These are phyloP conservation scores for Quadroppia sp. DNA, from an alignment of 2,888 invertebrate species.

Conservation along the genomic window DNA sequence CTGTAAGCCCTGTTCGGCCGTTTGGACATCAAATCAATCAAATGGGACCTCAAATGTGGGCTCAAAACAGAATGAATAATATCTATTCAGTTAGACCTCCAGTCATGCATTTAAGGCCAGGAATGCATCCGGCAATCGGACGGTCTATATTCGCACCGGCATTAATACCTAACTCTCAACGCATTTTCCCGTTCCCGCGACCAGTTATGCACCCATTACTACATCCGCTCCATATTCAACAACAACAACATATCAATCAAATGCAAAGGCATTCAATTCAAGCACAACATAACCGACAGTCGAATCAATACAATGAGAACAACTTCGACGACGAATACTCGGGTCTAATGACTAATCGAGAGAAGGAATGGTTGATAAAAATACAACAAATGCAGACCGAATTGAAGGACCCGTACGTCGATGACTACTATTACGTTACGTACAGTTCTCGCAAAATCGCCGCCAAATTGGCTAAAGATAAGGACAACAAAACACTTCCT, in stretches of 20 bases:
- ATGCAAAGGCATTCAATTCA: constrained; percentile 35
- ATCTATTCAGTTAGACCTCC: not conserved
- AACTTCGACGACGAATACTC: constrained; percentile 66
- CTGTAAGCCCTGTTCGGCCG: not conserved
- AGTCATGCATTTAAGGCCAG: not conserved
- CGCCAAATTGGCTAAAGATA: constrained; percentile 31
- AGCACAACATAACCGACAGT: constrained; percentile 1
- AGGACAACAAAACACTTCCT: constrained; percentile 12
- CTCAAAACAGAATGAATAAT: constrained; percentile 8
- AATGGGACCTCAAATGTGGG: constrained; percentile 12
- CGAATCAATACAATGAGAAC: constrained; percentile 21
- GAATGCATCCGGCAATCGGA: not conserved
- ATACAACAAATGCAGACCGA: constrained; percentile 90
- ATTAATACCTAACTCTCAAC: constrained; percentile 5
- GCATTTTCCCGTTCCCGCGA: constrained; percentile 6
- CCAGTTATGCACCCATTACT: constrained; percentile 26
- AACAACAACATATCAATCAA: constrained; percentile 26
- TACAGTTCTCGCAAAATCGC: constrained; percentile 36
- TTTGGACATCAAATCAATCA: not conserved
- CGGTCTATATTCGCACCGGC: constrained; percentile 10
- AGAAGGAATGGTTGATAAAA: constrained; percentile 93
- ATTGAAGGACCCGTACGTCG: constrained; percentile 89
- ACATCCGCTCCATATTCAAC: constrained; percentile 22
- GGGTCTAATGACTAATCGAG: constrained; percentile 86
- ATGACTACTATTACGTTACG: constrained; percentile 94